Base-by-base conservation (phyloP, 2,888 invertebrate genomes). In the Himalopsyche anomala region DNA sequence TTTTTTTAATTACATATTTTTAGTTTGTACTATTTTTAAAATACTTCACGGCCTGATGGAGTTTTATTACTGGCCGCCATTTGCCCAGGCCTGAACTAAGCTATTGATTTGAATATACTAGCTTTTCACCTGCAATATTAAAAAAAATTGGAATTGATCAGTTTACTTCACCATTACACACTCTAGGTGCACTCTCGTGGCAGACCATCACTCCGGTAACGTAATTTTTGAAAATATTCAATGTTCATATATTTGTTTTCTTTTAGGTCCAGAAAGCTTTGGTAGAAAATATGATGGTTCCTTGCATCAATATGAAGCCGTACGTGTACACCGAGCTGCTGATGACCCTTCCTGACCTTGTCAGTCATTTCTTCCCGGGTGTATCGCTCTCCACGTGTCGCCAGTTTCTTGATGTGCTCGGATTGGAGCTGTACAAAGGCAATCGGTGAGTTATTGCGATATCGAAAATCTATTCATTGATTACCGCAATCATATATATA, bases 241-340 rank as follows among this genome's bases (percentile, higher is more conserved):
- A 45, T 45, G 45, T 9, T 45, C 45, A 45, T 81, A 56, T 83
- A 17, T 55, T 38, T 79, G 15, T 54, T 11, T 9, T 90, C 36
- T 91, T 90, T 54, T 92, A 95, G 94, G 94, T 97, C 81, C 96
- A 97, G 90, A 96, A 96, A 90, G 96, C 96, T 74, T 93, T 96
- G 88, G 96, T 97, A 85, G 96, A 96, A 90, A 96, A 95, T 90
- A 95, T 95, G 90, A 94, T 96, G 94, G 95, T 97, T 89, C 96
- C 96, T 84, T 97, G 97, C 92, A 97, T 98, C 90, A 97, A 97
- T 92, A 95, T 96, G 92, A 97, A 97, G 93, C 96, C 97, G 19
- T 97, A 96, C 92, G 95, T 95, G 89, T 96, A 96, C 91, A 94
- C 95, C 38, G 97, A 97, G 91, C 94, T 96, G 90, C 93, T 97